Conservation (phyloP, 2,113 vertebrate species). For the Eubucco bourcierii region DNA sequence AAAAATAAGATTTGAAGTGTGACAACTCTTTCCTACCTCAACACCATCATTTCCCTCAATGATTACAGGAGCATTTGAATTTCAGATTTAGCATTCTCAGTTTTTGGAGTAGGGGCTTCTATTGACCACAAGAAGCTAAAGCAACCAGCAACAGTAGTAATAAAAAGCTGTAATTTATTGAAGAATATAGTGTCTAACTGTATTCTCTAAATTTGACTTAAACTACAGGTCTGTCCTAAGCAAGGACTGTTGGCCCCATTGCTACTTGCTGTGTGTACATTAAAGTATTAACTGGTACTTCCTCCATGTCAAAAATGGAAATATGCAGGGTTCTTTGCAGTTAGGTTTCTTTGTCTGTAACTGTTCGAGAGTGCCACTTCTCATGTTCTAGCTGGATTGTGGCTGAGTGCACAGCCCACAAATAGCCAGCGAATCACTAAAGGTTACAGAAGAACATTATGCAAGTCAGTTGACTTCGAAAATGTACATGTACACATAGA, state of each 20-base stretch:
- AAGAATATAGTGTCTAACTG: background rate
- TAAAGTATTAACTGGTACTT: background rate
- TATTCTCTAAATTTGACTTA: background rate
- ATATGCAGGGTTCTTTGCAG: background rate
- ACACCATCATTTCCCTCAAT: background rate
- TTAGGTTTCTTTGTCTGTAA: background rate
- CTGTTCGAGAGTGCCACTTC: background rate
- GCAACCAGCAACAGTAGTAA: background rate
- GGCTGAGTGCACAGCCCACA: background rate
- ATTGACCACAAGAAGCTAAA: background rate
- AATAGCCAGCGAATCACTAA: background rate
- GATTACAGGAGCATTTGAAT: background rate
- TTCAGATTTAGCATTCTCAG: background rate
- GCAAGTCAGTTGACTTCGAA: background rate
- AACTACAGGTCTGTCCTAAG: background rate
- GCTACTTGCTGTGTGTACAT: background rate
- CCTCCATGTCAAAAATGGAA: background rate
- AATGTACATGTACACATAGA: accelerated
- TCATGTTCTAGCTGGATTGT: background rate
- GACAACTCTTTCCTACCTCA: background rate
- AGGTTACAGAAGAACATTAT: background rate
- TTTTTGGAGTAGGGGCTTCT: background rate
- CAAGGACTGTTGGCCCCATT: background rate
- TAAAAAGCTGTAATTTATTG: background rate
- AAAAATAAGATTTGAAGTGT: background rate